phyloP scores from a whole-genome alignment of 2,888 invertebrate species.

The Euzophera pinguis region DNA sequence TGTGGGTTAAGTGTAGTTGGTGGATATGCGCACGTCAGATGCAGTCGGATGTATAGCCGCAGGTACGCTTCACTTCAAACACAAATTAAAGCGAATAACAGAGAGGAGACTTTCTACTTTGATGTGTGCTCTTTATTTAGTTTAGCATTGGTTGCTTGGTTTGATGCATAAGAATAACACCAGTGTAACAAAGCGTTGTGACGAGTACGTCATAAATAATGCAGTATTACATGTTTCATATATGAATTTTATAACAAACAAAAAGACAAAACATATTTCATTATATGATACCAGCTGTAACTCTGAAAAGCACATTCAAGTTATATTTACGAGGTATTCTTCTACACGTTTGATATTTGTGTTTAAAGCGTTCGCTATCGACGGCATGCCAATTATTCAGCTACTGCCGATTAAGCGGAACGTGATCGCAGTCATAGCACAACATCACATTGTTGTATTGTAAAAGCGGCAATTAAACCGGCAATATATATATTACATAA shows the following conservation, averaged over 20 bases:
- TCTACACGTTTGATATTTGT: not conserved
- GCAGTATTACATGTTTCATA: no score
- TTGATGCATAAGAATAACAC: no score
- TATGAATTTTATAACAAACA: no score
- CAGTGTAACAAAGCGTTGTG: no score
- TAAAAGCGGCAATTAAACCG: not conserved
- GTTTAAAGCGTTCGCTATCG: not conserved
- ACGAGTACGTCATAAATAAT: no score
- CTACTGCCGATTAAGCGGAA: slow-evolving; percentile 4
- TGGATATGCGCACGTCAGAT: slow-evolving; percentile 4
- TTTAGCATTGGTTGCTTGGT: no score
- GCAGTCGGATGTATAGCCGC: slow-evolving; percentile 1
- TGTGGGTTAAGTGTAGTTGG: not conserved
- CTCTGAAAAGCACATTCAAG: no score
- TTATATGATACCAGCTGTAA: no score
- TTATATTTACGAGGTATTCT: not conserved
- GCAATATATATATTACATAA: not conserved
- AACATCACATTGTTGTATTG: not conserved
- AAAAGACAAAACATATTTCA: no score
- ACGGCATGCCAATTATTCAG: slow-evolving; percentile 5
- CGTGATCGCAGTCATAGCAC: not conserved
- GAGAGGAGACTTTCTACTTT: not conserved
- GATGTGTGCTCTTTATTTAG: not conserved
- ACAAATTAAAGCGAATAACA: not conserved
- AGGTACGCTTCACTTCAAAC: not conserved